These are phyloP conservation scores for Abramis brama DNA, from an alignment of 2,113 vertebrate genomes.

Conservation along the genomic window DNA sequence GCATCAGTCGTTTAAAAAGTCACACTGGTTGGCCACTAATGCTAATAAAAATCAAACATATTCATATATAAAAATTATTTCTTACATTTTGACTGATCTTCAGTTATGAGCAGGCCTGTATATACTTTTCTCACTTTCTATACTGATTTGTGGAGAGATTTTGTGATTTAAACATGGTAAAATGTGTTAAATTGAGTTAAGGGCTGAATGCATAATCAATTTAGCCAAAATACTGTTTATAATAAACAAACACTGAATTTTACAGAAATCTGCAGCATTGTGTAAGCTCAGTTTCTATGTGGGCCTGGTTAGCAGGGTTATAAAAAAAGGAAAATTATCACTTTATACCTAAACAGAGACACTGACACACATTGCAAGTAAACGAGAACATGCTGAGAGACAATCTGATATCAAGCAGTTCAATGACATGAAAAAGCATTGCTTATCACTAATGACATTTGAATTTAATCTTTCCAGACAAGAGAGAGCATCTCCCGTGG, in stretches of 20 bases:
- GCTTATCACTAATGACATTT: slow-evolving; percentile 32
- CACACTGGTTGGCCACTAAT: not conserved
- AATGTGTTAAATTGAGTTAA: not conserved
- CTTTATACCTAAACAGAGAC: not conserved
- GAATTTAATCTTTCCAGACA: slow-evolving; percentile 28
- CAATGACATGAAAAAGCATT: not conserved
- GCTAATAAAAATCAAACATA: not conserved
- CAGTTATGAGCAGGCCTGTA: too few species aligned
- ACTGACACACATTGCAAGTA: not conserved
- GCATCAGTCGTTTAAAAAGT: not conserved
- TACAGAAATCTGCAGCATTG: not conserved
- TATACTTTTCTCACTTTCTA: not conserved
- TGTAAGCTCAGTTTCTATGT: not conserved
- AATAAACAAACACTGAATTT: not conserved
- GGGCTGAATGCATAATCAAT: not conserved
- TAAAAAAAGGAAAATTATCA: not conserved
- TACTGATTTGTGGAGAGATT: not conserved
- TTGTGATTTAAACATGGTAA: not conserved
- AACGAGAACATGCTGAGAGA: not conserved
- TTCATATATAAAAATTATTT: not conserved
- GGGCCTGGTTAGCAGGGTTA: not conserved
- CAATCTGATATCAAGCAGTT: slow-evolving; percentile 41
- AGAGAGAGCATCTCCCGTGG: slow-evolving; percentile 16
- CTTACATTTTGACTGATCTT: too few species aligned
- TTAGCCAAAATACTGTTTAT: not conserved